phyloP scores from a whole-genome alignment of 2,797 vertebrate species.

The Selene dorsalis region DNA sequence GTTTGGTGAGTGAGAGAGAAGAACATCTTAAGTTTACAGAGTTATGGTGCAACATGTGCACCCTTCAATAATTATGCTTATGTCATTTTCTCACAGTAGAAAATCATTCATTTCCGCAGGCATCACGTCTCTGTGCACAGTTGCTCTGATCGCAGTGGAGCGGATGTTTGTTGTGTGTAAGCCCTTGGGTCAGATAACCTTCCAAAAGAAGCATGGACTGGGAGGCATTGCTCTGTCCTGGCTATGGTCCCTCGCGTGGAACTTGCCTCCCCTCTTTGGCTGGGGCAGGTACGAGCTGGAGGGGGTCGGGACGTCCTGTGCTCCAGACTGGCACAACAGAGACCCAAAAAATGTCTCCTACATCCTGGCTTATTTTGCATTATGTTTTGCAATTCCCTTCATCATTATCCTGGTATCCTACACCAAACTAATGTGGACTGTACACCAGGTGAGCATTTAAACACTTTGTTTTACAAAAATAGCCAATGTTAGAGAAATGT shows the following conservation, averaged over 20 bases:
- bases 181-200: conserved; percentile 78
- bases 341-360: conserved; percentile 82
- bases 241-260: conserved; percentile 85
- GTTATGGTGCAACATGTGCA: background rate
- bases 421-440: conserved; percentile 79
- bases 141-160: conserved; percentile 83
- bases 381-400: conserved; percentile 84
- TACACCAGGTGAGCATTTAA: conserved; percentile 76
- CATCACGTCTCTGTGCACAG: conserved; percentile 83
- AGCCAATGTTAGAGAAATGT: too few species aligned
- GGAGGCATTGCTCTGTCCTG: conserved; percentile 78
- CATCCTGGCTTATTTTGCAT: conserved; percentile 81
- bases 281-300: conserved; percentile 86
- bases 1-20: conserved; percentile 77
- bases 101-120: conserved; percentile 59
- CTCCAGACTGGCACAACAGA: conserved; percentile 83
- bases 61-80: background rate
- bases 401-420: conserved; percentile 79
- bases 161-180: conserved; percentile 83
- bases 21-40: background rate
- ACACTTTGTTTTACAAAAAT: background rate
- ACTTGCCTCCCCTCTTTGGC: conserved; percentile 82
- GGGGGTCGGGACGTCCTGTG: conserved; percentile 84
- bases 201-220: conserved; percentile 75
- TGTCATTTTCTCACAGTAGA: background rate